Conservation (phyloP, 53 echinoderm and acorn worm genomes). For the Antedon mediterranea region DNA sequence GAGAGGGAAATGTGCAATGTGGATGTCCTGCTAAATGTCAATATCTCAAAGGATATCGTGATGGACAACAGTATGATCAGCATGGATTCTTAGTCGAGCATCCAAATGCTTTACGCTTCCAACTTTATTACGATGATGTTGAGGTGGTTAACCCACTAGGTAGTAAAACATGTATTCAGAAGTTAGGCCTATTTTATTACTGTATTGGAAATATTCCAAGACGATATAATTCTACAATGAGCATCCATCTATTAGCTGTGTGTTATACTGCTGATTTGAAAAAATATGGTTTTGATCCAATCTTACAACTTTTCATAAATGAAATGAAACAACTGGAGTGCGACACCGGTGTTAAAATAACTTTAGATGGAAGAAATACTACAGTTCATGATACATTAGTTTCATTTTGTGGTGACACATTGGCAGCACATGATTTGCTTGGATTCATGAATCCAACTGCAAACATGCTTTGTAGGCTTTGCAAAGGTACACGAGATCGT, state of each 20-base stretch:
- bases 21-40: neutral
- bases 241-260: constrained; percentile 19
- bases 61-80: constrained; percentile 36
- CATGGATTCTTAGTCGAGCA: constrained; percentile 25
- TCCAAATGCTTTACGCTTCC: constrained; percentile 24
- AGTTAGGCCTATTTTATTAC: constrained; percentile 25
- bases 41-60: constrained; percentile 13
- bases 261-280: constrained; percentile 28
- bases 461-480: constrained; percentile 34
- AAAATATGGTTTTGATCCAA: constrained; percentile 31
- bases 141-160: constrained; percentile 22
- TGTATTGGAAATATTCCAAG: constrained; percentile 28
- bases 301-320: constrained; percentile 18
- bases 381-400: constrained; percentile 24
- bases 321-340: constrained; percentile 40
- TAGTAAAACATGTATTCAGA: constrained; percentile 23
- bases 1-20: neutral
- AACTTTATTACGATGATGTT: constrained; percentile 29
- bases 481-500: constrained; percentile 16
- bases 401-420: constrained; percentile 25
- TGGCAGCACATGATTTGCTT: constrained; percentile 43
- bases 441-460: constrained; percentile 45
- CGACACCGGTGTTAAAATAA: constrained; percentile 22
- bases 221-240: constrained; percentile 26
- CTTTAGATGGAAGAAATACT: neutral